Base-by-base conservation (phyloP, 1,140 invertebrate species). In the Drosophila kepulauana region DNA sequence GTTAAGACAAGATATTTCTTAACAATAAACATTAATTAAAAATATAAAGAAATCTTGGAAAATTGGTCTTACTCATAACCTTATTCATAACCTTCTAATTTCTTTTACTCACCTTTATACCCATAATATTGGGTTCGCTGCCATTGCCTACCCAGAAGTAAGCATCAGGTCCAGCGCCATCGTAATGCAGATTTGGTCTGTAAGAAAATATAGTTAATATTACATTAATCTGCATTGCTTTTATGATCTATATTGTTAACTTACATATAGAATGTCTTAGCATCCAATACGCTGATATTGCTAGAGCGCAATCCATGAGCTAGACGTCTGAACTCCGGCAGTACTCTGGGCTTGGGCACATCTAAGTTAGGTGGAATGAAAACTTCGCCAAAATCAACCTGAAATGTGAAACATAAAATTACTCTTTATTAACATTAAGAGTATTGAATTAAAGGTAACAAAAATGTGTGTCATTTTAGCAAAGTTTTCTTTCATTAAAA, bases 121-220 rank as follows among this genome's bases (percentile, higher is more conserved):
- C 97, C 91, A 96, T 95, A n/a, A 95, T 93, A 82, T 95, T 95
- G 0, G 97, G 97, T 82, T 97, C 95, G 1, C 94, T 93, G 1
- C 97, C 97, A 81, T 95, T 97, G 5, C 98, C 98, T 4, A 98
- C 97, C 97, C 97, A 98, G 92, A 99, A 99, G 92, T 97, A 98
- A 4, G 97, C 97, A 90, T 98, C 97, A 1, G 97, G 96, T 1
- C 96, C 97, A 8, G 95, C 96, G 5, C 98, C 98, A 82, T 98
- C 97, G 84, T 98, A 99, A 90, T 98, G 97, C 49, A 99, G 93
- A 93, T 98, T 97, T 3, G 97, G 97, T 76, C 98, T 98, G 1
- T 28, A n/a, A 46, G 1, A 7, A 16, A 11, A 15, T 33, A 1
- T 6, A 13, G 25, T 28, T 0, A 38, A 20, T 3, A 20, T 20